Evolutionary conservation across 2,888 invertebrate species (phyloP).

Genomic region (Platypus cylindrus): DNA sequence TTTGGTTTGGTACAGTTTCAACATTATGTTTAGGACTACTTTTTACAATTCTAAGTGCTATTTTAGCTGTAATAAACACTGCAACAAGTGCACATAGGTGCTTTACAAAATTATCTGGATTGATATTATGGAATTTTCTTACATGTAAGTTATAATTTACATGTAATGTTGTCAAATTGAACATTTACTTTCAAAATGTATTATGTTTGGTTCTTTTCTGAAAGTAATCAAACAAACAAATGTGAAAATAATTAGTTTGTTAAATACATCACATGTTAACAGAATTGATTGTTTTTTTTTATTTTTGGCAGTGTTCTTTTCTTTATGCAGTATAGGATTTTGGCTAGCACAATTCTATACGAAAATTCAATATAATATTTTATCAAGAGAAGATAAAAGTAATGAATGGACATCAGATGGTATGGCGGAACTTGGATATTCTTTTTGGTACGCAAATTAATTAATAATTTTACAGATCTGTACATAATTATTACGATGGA

Average conservation of each 20-base stretch:
- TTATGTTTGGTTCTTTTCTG: too few species aligned
- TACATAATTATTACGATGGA: not conserved
- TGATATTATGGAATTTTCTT: constrained; percentile 64
- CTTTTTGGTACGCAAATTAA: constrained; percentile 57
- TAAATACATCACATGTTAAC: too few species aligned
- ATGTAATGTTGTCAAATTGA: too few species aligned
- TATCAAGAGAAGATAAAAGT: constrained; percentile 64
- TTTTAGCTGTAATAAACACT: constrained; percentile 69
- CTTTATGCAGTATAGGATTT: constrained; percentile 60
- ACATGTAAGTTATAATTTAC: constrained; percentile 60
- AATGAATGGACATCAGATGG: constrained; percentile 75
- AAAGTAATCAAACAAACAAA: too few species aligned
- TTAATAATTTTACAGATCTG: not conserved
- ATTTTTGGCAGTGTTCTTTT: constrained; percentile 58
- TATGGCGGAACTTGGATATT: constrained; percentile 70
- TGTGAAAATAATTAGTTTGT: too few species aligned
- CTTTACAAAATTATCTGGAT: constrained; percentile 53
- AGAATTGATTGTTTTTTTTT: too few species aligned
- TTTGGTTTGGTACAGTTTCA: constrained; percentile 66
- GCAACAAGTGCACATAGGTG: constrained; percentile 60
- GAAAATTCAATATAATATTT: constrained; percentile 68
- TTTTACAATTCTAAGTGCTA: constrained; percentile 54
- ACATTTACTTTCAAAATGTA: too few species aligned
- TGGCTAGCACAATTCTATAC: constrained; percentile 79
- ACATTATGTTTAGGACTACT: constrained; percentile 56